Conservation (phyloP, 2,113 vertebrate genomes). For the Platysternon megacephalum region DNA sequence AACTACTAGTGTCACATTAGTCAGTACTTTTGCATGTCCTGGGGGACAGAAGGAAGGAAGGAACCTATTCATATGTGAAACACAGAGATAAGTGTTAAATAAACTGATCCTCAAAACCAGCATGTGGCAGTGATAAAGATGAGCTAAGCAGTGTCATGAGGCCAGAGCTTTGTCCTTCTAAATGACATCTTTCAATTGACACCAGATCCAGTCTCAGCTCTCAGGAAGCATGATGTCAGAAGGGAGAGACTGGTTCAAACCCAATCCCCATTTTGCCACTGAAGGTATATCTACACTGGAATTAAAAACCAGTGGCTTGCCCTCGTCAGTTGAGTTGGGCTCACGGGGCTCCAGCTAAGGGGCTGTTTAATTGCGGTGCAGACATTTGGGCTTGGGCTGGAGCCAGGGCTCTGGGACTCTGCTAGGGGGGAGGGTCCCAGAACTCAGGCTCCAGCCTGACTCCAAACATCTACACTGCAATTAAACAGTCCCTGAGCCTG, state of each 20-base stretch:
- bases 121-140: neutral
- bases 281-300: neutral
- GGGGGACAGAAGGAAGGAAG: neutral
- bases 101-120: neutral
- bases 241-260: conserved; percentile 2
- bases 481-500: neutral
- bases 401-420: neutral
- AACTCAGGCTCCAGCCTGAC: neutral
- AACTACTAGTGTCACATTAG: neutral
- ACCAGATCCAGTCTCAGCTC: neutral
- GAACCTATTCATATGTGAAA: neutral
- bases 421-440: neutral
- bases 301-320: neutral
- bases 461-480: neutral
- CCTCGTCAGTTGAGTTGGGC: neutral
- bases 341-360: neutral
- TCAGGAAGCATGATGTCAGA: neutral
- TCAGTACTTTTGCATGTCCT: neutral
- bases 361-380: neutral
- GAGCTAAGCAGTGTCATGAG: conserved; percentile 27
- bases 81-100: conserved; percentile 21
- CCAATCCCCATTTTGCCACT: neutral
- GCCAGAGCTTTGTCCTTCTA: conserved; percentile 6
- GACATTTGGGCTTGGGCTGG: neutral
- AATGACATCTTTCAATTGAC: neutral